Evolutionary conservation across 2,797 vertebrate genomes (phyloP).

Genomic region (Crenichthys baileyi): DNA sequence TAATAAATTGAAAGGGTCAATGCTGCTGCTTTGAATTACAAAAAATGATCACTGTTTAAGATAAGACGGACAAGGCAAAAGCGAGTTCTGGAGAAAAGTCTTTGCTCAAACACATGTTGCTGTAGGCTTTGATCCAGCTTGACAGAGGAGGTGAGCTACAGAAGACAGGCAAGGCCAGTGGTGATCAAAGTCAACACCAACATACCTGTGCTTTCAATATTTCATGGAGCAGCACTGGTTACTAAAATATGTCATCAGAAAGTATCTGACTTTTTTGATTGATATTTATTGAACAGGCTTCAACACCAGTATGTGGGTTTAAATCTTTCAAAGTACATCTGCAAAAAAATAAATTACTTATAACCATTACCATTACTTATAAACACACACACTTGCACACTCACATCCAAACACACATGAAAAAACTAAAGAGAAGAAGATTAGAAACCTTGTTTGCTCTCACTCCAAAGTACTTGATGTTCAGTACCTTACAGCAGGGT

Average conservation of each 20-base stretch:
- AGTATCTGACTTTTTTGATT: conserved; percentile 57
- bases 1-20: conserved; percentile 61
- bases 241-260: conserved; percentile 68
- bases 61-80: conserved; percentile 55
- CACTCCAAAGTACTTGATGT: conserved; percentile 57
- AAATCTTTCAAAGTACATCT: conserved; percentile 51
- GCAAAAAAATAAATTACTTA: conserved; percentile 25
- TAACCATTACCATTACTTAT: conserved; percentile 9
- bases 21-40: conserved; percentile 46
- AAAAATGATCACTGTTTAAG: conserved; percentile 58
- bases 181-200: conserved; percentile 82
- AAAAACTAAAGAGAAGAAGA: conserved; percentile 27
- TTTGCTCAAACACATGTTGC: conserved; percentile 59
- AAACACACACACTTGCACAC: neutral
- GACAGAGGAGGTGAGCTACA: conserved; percentile 49
- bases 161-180: conserved; percentile 63
- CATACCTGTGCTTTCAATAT: conserved; percentile 77
- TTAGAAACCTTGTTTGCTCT: conserved; percentile 54
- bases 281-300: conserved; percentile 56
- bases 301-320: conserved; percentile 35
- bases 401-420: conserved; percentile 3
- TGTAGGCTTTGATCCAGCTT: conserved; percentile 72
- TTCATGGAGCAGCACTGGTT: conserved; percentile 66
- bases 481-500: conserved; percentile 50
- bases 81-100: conserved; percentile 38